These are phyloP conservation scores for Calliphora vicina DNA, from an alignment of 1,140 invertebrate species.

Conservation along the genomic window DNA sequence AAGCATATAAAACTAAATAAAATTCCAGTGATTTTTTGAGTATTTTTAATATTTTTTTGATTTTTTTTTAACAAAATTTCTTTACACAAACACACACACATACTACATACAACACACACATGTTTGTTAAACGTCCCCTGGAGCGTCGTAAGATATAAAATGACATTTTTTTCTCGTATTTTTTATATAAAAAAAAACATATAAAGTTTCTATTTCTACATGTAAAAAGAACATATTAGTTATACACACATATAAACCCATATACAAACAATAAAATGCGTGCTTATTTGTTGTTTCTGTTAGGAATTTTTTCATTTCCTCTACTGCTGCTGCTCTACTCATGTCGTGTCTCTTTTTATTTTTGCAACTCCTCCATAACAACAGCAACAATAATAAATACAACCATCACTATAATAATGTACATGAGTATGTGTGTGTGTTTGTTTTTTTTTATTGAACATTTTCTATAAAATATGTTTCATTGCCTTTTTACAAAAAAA, in stretches of 20 bases:
- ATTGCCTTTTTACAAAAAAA: neutral
- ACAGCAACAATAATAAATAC: constrained; percentile 8
- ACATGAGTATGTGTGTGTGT: neutral
- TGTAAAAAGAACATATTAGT: neutral
- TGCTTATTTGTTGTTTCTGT: constrained; percentile 17
- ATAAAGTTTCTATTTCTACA: neutral
- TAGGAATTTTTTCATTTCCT: constrained; percentile 32
- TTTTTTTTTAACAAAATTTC: neutral
- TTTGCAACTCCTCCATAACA: neutral
- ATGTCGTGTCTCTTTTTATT: neutral
- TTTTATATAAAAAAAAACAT: neutral
- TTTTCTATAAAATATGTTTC: constrained; percentile 30
- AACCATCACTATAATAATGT: neutral
- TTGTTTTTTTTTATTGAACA: constrained; percentile 23
- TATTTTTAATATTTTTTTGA: neutral
- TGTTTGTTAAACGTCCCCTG: constrained; percentile 20
- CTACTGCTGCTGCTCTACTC: neutral
- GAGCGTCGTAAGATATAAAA: constrained; percentile 29
- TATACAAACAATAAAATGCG: constrained; percentile 16
- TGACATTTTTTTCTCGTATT: neutral
- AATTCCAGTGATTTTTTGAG: neutral
- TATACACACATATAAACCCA: neutral
- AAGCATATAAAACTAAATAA: neutral
- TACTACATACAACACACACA: no score
- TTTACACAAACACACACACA: neutral